Base-by-base conservation (phyloP, 2,797 vertebrate genomes). In the Octomys mimax region DNA sequence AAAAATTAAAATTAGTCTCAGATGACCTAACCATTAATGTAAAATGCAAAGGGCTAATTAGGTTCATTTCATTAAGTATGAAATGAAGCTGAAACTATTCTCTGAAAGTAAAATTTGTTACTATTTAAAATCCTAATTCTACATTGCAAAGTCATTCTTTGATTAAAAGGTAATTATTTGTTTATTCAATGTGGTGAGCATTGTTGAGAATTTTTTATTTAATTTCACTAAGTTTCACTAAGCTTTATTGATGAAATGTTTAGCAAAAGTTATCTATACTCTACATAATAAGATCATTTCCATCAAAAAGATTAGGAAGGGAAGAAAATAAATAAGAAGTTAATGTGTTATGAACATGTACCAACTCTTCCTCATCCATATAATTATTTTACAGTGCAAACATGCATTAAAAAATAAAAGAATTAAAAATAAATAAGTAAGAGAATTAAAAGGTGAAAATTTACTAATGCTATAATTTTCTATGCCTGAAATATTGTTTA, bases 1-100 rank as follows among this genome's bases (percentile, higher is more conserved):
- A 95, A 91, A 97, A 91, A 87, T 89, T 87, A 96, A 95, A 92
- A 84, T 80, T 88, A 28, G 68, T 93, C 83, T 94, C 78, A 80
- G 39, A 86, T 57, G 2, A 97, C 59, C 81, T 97, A 90, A n/a
- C 42, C 16, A 64, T 54, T 92, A 92, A 92, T 96, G 75, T 36
- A 94, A 94, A 97, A 95, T 49, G n/a, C 85, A 90, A 84, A 31
- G 6, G 89, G 86, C 24, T 91, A 96, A 93, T 84, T n/a, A 95
- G 19, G 49, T 77, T 95, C n/a, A 88, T 49, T 97, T 97, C 73
- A 95, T 93, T 96, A 97, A 96, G 11, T 49, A 81, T 61, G 75
- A 95, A 95, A 88, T 94, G 88, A 91, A 36, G 22, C 13, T 88
- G 19, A 95, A 93, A 96, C 39, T 92, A 26, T 9, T 84, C 18